Evolutionary conservation across 2,113 vertebrate species (phyloP), one percentile per base, ranked within the genome.

Genomic region (Cyphomyrus discorhynchus): DNA sequence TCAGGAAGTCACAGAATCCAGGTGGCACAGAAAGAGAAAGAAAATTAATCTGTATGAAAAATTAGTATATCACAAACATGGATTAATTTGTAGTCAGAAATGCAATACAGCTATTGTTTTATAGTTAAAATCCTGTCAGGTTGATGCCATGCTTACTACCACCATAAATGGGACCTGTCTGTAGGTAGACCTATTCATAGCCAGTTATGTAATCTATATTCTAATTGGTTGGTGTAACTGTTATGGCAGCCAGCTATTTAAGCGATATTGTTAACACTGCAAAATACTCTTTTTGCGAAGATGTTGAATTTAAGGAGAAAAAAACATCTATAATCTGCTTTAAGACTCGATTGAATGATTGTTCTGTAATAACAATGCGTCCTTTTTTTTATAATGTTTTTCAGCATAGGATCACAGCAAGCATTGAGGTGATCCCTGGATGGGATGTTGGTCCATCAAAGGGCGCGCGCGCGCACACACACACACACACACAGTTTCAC

Each of bases 101-200:
- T 74, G 27, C 31, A 74, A 15, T 74, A 74, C n/a, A 77, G 74
- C 35, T 42, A 42, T 17, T 80, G 35, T 42, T 77, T 77, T 77
- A 77, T 77, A 77, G 27, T 1, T 80, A 1, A 80, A 42, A 80
- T 80, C 17, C 74, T 80, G 74, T 80, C 17, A 13, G 10, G n/a
- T 31, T 70, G 62, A 80, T 42, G 31, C 15, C 74, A 39, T 42
- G 74, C 70, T 39, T 13, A 31, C 11, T 77, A 11, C n/a, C 31
- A 77, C 31, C 74, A 80, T 80, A 80, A 80, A 80, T 42, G 31
- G 31, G 35, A 80, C 74, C 74, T 80, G 74, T 42, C 74, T 80
- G 74, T 80, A 80, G 74, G 74, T 80, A 80, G 74, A 80, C 74
- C 35, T 80, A 80, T 80, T 80, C 31, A 80, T 80, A 80, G 74